Evolutionary conservation across 23 tunicate genomes (phyloP).

Genomic region (Styela clava): DNA sequence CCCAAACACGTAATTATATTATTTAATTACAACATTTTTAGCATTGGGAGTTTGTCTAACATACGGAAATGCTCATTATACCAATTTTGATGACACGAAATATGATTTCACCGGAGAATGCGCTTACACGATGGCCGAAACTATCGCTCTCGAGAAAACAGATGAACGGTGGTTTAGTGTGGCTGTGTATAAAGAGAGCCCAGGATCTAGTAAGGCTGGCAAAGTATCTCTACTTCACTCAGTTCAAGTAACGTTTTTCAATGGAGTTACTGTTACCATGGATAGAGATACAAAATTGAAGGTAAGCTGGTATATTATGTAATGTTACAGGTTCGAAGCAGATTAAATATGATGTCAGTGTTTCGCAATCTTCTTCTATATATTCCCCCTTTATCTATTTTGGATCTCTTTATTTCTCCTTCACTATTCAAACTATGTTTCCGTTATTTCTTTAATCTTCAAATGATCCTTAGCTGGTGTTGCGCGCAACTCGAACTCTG

Average conservation of each 20-base stretch:
- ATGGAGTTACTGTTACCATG: not conserved
- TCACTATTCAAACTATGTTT: too few species aligned
- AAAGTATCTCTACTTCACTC: not conserved
- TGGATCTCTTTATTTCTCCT: too few species aligned
- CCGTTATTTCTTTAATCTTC: too few species aligned
- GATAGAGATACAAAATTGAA: not conserved
- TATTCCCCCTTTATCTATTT: too few species aligned
- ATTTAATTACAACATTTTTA: too few species aligned
- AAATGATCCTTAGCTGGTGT: too few species aligned
- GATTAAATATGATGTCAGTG: too few species aligned
- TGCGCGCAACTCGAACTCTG: too few species aligned
- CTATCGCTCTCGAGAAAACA: not conserved
- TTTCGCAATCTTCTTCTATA: too few species aligned
- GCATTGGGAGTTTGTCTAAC: not conserved
- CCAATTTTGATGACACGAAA: not conserved
- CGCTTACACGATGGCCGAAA: not conserved
- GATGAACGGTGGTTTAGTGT: not conserved
- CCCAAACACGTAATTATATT: too few species aligned
- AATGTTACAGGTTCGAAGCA: too few species aligned
- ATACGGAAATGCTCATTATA: not conserved
- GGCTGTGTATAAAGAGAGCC: not conserved
- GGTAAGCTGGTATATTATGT: not conserved
- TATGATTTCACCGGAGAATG: not conserved
- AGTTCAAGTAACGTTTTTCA: not conserved
- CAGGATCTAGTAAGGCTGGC: not conserved